phyloP scores from a whole-genome alignment of 2,797 vertebrate genomes.

The Todus mexicanus region DNA sequence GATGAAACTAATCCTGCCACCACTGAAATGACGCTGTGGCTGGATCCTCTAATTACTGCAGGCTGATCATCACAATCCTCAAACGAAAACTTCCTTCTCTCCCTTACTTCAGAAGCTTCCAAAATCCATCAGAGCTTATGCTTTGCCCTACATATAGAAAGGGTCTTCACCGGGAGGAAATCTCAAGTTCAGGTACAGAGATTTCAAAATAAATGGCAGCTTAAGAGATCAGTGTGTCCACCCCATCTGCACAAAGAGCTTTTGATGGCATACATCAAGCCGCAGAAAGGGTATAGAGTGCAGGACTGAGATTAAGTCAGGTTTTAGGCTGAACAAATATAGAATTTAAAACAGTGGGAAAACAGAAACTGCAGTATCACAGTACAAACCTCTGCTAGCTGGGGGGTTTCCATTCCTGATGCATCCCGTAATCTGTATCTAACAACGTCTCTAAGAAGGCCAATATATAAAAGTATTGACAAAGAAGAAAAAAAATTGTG shows the following conservation, averaged over 20 bases:
- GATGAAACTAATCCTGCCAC: background rate
- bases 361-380: background rate
- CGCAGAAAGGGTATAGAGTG: background rate
- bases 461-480: background rate
- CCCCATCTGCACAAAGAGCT: background rate
- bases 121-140: background rate
- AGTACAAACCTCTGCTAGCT: background rate
- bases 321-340: background rate
- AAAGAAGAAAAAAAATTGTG: background rate
- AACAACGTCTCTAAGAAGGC: background rate
- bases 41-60: background rate
- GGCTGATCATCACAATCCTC: background rate
- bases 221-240: background rate
- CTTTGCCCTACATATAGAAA: background rate
- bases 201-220: background rate
- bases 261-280: background rate
- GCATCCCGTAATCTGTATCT: background rate
- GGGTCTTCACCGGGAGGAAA: background rate
- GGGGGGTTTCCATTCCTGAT: background rate
- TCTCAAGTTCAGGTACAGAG: background rate
- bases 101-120: background rate
- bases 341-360: background rate
- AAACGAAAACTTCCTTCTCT: background rate
- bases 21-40: background rate
- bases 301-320: background rate